Conservation (phyloP, 2,888 invertebrate species). For the Entomobrya multifasciata region DNA sequence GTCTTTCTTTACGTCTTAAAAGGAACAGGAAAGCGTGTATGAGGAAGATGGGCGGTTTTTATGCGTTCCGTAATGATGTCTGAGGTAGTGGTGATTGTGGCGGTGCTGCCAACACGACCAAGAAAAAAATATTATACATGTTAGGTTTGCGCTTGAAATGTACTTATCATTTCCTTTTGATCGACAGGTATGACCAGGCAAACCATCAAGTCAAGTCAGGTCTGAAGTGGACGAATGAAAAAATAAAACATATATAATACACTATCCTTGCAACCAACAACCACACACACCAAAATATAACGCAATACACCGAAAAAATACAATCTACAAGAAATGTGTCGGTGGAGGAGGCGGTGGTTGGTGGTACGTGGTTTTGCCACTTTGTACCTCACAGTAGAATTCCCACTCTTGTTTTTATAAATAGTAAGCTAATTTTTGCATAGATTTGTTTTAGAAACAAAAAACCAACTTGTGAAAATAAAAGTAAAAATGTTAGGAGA, state of each 20-base stretch:
- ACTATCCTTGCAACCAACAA: background rate
- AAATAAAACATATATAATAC: too few species aligned
- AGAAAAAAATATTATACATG: slow-evolving; percentile 22
- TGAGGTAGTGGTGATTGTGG: slow-evolving; percentile 7
- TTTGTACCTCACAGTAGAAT: background rate
- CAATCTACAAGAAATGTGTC: background rate
- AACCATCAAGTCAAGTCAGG: background rate
- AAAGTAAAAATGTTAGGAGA: too few species aligned
- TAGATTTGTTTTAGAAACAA: too few species aligned
- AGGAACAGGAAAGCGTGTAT: slow-evolving; percentile 19
- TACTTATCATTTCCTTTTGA: slow-evolving; percentile 71
- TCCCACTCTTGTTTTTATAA: too few species aligned
- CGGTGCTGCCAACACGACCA: background rate
- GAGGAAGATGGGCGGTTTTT: slow-evolving; percentile 65
- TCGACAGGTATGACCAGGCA: slow-evolving; percentile 59
- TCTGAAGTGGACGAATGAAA: too few species aligned
- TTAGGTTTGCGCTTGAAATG: slow-evolving; percentile 22
- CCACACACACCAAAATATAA: background rate
- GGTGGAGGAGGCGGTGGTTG: background rate
- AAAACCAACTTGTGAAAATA: too few species aligned
- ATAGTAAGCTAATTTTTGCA: slow-evolving; percentile 49
- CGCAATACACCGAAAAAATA: background rate
- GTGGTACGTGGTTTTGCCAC: background rate
- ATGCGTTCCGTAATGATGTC: slow-evolving; percentile 62
- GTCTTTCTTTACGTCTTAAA: slow-evolving; percentile 9